Evolutionary conservation across 2,888 invertebrate species (phyloP).

Genomic region (Muschampia plurimacula): DNA sequence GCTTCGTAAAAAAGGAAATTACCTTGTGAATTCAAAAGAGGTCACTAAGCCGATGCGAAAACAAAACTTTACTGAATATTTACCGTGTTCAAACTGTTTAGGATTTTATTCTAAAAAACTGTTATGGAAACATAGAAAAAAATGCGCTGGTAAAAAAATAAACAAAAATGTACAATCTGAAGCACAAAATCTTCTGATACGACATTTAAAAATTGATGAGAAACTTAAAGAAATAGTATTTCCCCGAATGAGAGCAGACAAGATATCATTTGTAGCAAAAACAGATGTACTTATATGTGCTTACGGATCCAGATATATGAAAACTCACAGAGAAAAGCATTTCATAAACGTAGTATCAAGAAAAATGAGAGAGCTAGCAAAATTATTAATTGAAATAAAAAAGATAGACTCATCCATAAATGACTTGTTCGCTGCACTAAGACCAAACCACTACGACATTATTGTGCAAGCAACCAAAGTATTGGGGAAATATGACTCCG

Average conservation of each 20-base stretch:
- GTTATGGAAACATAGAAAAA: slow-evolving; percentile 49
- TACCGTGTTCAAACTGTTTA: slow-evolving; percentile 45
- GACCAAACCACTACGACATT: slow-evolving; percentile 21
- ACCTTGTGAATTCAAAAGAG: slow-evolving; percentile 45
- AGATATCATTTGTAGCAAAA: slow-evolving; percentile 49
- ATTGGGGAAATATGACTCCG: not conserved
- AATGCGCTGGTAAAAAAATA: slow-evolving; percentile 41
- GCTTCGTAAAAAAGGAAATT: slow-evolving; percentile 52
- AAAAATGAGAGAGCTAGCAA: slow-evolving; percentile 51
- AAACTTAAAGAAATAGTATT: slow-evolving; percentile 51
- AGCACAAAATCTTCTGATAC: slow-evolving; percentile 51
- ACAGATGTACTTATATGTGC: slow-evolving; percentile 45
- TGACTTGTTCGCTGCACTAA: slow-evolving; percentile 44
- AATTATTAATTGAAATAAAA: slow-evolving; percentile 49
- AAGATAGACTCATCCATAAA: slow-evolving; percentile 45
- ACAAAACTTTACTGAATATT: slow-evolving; percentile 32
- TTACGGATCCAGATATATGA: slow-evolving; percentile 46
- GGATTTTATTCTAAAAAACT: slow-evolving; percentile 48
- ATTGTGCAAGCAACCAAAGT: not conserved
- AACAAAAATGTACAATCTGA: slow-evolving; percentile 49
- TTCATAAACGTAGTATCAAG: slow-evolving; percentile 47
- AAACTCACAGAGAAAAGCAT: slow-evolving; percentile 48
- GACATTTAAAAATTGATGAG: slow-evolving; percentile 50
- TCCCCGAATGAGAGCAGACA: slow-evolving; percentile 49
- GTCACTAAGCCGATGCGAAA: slow-evolving; percentile 46